These are phyloP conservation scores for Nemotelus nigrinus DNA, from an alignment of 2,888 invertebrate genomes.

Conservation along the genomic window DNA sequence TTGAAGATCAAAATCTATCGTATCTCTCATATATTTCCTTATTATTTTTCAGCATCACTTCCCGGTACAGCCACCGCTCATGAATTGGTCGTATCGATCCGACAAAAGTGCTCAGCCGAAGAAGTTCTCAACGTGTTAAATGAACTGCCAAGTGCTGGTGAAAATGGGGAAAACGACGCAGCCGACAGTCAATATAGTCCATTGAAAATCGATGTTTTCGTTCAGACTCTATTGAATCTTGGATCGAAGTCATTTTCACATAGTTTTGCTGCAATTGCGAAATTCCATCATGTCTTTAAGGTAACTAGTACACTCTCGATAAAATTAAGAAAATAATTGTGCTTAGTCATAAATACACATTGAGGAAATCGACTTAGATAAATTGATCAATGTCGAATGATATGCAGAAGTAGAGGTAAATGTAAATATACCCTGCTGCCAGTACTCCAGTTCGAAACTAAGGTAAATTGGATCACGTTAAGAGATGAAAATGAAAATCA, in stretches of 20 bases:
- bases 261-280: conserved; percentile 97
- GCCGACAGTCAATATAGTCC: conserved; percentile 85
- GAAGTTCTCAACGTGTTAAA: conserved; percentile 88
- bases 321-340: too few relatives aligned
- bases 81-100: conserved; percentile 85
- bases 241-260: conserved; percentile 98
- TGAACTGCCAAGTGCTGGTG: conserved; percentile 83
- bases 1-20: too few relatives aligned
- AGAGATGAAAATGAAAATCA: conserved; percentile 13
- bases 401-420: neutral
- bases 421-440: neutral
- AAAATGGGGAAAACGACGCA: conserved; percentile 68
- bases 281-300: conserved; percentile 92
- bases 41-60: conserved; percentile 69
- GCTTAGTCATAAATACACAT: too few relatives aligned
- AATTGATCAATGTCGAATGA: neutral
- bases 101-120: conserved; percentile 89
- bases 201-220: conserved; percentile 94
- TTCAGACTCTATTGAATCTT: conserved; percentile 91
- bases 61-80: conserved; percentile 87
- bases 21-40: neutral
- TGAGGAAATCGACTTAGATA: too few relatives aligned
- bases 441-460: neutral
- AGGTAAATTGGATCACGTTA: neutral
- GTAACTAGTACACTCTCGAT: conserved; percentile 63